Percentiles rank a stretch among this genome's conserved stretches.
Conservation (phyloP, 2,888 invertebrate species). For the Ectemnius lituratus region DNA sequence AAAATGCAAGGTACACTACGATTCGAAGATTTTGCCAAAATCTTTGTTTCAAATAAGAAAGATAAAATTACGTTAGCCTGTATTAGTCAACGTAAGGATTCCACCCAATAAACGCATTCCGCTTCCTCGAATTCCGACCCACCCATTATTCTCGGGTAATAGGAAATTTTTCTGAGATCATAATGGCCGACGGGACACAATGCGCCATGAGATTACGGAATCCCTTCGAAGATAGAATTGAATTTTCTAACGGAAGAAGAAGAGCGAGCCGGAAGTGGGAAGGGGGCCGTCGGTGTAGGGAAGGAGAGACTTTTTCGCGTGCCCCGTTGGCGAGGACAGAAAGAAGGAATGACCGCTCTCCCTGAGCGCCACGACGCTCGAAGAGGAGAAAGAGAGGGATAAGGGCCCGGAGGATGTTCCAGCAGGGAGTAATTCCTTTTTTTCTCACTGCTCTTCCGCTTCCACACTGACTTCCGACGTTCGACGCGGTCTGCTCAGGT, state of each 20-base stretch:
- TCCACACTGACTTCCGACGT: constrained; percentile 9
- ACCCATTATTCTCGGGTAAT: neutral
- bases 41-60: no score
- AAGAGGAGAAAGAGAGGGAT: neutral
- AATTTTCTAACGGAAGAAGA: constrained; percentile 2
- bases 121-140: no score
- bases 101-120: no score
- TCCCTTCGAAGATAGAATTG: constrained; percentile 2
- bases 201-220: neutral
- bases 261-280: neutral
- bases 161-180: constrained; percentile 1
- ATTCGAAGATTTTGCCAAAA: no score
- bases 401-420: constrained; percentile 8
- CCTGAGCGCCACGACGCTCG: neutral
- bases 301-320: constrained; percentile 12
- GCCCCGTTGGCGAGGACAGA: constrained; percentile 1
- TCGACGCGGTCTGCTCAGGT: constrained; percentile 8
- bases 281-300: neutral
- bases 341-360: neutral
- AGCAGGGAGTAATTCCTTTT: neutral
- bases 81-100: no score
- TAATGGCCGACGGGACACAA: neutral
- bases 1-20: no score
- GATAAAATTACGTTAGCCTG: no score
- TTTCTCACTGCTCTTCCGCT: neutral